phyloP scores from a whole-genome alignment of 2,797 vertebrate species.

The Hyperoplus lanceolatus region DNA sequence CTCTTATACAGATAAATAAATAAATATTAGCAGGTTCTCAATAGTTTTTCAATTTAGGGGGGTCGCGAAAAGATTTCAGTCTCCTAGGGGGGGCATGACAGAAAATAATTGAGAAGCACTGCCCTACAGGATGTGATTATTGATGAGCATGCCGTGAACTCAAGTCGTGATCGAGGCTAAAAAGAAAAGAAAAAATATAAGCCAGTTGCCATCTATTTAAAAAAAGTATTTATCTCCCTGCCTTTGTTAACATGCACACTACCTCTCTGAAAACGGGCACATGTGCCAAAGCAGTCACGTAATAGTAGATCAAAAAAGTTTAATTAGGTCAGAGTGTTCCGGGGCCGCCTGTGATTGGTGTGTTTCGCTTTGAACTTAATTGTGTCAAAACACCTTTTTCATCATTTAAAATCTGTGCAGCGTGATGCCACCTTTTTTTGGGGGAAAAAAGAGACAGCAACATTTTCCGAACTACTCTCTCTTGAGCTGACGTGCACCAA shows the following conservation, averaged over 20 bases:
- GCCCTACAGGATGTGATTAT: slow-evolving; percentile 21
- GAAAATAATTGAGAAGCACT: too few relatives aligned
- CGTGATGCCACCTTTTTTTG: not conserved
- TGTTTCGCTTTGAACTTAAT: slow-evolving; percentile 41
- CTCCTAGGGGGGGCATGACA: too few relatives aligned
- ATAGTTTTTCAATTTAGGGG: too few relatives aligned
- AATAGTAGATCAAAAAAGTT: slow-evolving; percentile 21
- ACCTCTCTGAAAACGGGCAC: not conserved
- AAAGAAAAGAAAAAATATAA: not conserved
- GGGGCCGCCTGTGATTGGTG: slow-evolving; percentile 9
- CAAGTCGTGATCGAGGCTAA: slow-evolving; percentile 15
- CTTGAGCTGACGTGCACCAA: not conserved
- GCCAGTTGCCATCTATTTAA: not conserved
- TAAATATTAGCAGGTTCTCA: too few relatives aligned
- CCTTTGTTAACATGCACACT: not conserved
- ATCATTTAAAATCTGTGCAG: slow-evolving; percentile 19
- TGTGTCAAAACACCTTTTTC: slow-evolving; percentile 31
- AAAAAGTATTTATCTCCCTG: not conserved
- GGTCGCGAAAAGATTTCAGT: too few relatives aligned
- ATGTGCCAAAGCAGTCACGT: not conserved
- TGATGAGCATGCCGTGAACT: not conserved
- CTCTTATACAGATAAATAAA: too few relatives aligned
- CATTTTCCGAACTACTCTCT: slow-evolving; percentile 14
- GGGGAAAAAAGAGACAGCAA: not conserved
- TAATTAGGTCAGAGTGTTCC: slow-evolving; percentile 43